phyloP scores from a whole-genome alignment of 2,888 invertebrate genomes.

The Hirudinaria manillensis region DNA sequence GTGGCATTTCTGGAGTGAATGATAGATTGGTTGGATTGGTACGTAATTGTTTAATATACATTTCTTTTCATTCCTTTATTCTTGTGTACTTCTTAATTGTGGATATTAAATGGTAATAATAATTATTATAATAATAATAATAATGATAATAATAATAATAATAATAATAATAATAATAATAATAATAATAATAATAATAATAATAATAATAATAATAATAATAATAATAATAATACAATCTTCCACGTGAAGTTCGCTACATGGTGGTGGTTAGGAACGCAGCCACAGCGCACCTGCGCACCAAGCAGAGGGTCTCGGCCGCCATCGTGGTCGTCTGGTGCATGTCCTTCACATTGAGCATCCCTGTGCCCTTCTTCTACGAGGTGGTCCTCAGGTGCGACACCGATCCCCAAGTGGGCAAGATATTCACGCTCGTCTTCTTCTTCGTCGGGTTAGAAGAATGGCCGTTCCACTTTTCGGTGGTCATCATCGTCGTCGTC shows the following conservation, averaged over 20 bases:
- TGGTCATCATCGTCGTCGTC: neutral
- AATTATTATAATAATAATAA: neutral
- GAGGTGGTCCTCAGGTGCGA: conserved; percentile 35
- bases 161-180: neutral
- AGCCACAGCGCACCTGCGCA: conserved; percentile 66
- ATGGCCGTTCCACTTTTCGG: too few relatives aligned
- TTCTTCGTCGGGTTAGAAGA: conserved; percentile 35
- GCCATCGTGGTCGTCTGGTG: conserved; percentile 32
- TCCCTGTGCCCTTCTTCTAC: conserved; percentile 28
- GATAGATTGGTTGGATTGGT: too few relatives aligned
- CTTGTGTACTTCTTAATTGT: too few relatives aligned
- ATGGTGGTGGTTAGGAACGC: conserved; percentile 24
- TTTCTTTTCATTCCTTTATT: too few relatives aligned
- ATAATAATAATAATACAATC: neutral
- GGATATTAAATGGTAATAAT: neutral
- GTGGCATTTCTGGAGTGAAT: too few relatives aligned
- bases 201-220: too few relatives aligned
- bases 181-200: too few relatives aligned
- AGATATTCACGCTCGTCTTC: conserved; percentile 33
- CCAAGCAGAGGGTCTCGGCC: conserved; percentile 68
- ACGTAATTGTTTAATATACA: too few relatives aligned
- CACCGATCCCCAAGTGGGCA: conserved; percentile 20
- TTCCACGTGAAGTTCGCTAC: conserved; percentile 22
- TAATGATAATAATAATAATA: neutral
- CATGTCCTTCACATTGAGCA: conserved; percentile 26